phyloP scores from a whole-genome alignment of 2,888 invertebrate genomes.

The Pachydiplax longipennis region DNA sequence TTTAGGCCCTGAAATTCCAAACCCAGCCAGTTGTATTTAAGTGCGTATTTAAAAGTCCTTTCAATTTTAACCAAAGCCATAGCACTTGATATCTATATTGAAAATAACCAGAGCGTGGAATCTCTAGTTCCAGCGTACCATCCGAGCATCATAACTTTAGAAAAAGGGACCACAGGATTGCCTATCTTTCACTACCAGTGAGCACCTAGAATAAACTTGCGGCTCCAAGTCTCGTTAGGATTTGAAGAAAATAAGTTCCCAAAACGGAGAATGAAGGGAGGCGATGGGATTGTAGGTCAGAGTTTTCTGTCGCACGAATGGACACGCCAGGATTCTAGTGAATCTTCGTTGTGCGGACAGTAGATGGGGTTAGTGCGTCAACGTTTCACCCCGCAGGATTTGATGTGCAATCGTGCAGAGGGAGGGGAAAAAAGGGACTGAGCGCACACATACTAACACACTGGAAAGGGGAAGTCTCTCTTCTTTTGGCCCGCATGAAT shows the following conservation, averaged over 20 bases:
- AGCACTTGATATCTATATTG: too few relatives aligned
- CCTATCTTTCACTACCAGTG: too few relatives aligned
- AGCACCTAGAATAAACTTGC: too few relatives aligned
- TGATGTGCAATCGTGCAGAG: constrained; percentile 12
- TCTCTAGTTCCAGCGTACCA: too few relatives aligned
- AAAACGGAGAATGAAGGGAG: neutral
- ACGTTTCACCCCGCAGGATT: constrained; percentile 33
- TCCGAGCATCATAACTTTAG: too few relatives aligned
- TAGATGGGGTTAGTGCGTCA: neutral
- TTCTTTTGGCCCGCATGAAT: constrained; percentile 32
- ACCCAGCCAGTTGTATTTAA: too few relatives aligned
- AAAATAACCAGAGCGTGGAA: too few relatives aligned
- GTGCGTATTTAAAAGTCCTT: too few relatives aligned
- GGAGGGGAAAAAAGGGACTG: neutral
- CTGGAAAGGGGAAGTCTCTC: neutral
- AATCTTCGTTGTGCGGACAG: neutral
- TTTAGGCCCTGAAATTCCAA: too few relatives aligned
- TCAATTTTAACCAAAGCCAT: too few relatives aligned
- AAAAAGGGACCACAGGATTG: too few relatives aligned
- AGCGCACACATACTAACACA: neutral
- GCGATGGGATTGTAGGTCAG: neutral
- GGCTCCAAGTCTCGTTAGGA: neutral
- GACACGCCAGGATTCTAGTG: neutral
- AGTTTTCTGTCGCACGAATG: constrained; percentile 1
- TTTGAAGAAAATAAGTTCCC: neutral